Evolutionary conservation across 2,113 vertebrate genomes (phyloP).

Genomic region (Polyodon spathula): DNA sequence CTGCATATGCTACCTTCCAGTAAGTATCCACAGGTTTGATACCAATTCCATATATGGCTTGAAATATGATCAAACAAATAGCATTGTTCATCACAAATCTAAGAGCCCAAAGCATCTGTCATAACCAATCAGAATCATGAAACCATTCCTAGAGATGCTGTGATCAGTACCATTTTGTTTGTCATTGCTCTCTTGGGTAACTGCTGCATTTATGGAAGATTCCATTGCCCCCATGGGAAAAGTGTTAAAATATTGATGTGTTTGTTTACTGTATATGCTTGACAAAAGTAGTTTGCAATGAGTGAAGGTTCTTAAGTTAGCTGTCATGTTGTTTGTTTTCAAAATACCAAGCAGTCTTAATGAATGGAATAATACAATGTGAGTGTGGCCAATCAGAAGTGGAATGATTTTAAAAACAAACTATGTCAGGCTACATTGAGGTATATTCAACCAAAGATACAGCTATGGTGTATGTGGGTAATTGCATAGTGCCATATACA

Average conservation of each 20-base stretch:
- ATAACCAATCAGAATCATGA: not conserved
- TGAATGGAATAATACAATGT: no score
- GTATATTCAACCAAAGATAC: no score
- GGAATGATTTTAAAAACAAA: no score
- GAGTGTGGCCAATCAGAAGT: no score
- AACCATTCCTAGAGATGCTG: not conserved
- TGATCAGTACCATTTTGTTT: not conserved
- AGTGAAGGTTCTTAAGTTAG: no score
- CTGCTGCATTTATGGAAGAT: not conserved
- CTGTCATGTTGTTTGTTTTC: no score
- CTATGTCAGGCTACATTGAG: no score
- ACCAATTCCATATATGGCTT: not conserved
- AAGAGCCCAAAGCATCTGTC: not conserved
- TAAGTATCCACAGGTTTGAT: no score
- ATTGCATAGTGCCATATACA: no score
- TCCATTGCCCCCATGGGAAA: not conserved
- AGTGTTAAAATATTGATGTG: not conserved
- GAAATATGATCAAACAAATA: not conserved
- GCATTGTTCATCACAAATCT: not conserved
- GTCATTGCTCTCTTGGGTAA: not conserved
- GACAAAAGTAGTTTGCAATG: not conserved
- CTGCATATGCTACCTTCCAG: not conserved
- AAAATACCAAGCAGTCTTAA: no score
- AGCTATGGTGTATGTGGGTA: no score
- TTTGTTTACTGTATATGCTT: conserved; percentile 2